These are phyloP conservation scores for Coracopsis vasa DNA, from an alignment of 2,113 vertebrate species.

Conservation along the genomic window DNA sequence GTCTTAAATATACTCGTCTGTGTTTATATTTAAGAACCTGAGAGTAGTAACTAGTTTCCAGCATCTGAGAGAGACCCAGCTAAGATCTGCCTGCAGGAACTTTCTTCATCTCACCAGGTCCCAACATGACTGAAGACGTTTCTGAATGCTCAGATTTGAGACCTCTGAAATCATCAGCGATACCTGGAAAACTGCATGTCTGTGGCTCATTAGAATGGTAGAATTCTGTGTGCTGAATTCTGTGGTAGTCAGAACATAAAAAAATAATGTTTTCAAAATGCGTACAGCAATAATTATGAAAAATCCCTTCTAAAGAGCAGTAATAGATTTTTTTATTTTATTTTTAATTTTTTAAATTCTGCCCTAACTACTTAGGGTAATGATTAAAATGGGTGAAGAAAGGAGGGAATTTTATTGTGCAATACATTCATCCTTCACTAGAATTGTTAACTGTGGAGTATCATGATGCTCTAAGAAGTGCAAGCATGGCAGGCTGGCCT, in stretches of 20 bases:
- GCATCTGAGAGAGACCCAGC: neutral
- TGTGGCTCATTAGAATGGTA: neutral
- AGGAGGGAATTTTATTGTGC: neutral
- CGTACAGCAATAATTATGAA: neutral
- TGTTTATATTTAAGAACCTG: neutral
- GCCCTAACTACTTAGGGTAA: neutral
- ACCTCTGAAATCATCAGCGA: neutral
- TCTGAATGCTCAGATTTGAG: neutral
- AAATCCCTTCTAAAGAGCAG: neutral
- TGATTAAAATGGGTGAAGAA: neutral
- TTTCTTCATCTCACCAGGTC: neutral
- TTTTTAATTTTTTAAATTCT: neutral
- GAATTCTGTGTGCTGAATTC: neutral
- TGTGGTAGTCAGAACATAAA: neutral
- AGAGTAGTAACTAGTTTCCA: neutral
- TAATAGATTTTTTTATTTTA: neutral
- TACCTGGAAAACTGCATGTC: neutral
- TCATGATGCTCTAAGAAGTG: neutral
- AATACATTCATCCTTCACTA: neutral
- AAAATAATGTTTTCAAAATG: neutral
- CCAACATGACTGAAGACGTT: neutral
- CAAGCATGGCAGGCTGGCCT: neutral
- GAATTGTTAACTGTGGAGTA: neutral
- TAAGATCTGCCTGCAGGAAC: neutral
- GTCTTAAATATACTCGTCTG: neutral